Base-by-base conservation (phyloP, 2,797 vertebrate species). In the Melanotaenia maccullochi region DNA sequence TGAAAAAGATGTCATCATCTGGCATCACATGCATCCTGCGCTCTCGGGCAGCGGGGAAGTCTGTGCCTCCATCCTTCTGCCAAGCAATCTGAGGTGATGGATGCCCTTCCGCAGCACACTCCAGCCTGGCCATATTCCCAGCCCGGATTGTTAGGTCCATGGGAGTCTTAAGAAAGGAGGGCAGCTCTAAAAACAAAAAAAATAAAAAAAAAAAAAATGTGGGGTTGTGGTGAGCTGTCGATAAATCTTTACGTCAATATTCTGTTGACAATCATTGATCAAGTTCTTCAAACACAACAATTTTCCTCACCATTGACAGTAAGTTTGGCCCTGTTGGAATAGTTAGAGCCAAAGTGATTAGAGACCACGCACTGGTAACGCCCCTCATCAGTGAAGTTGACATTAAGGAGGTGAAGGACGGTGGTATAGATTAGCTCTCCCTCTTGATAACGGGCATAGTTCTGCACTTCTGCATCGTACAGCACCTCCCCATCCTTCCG, bases 1-100 rank as follows among this genome's bases (percentile, higher is more conserved):
- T 99, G 79, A 99, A 99, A 90, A 99, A 99, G 22, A 99, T 97
- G 1, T 99, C 98, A 9, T 99, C 98, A 64, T 98, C 97, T 0
- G 98, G 98, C 98, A 99, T 99, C 42, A 99, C 98, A 0, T 99
- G 98, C 98, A 99, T 99, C 36, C 98, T 93, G 2, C 98, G 94
- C 91, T 99, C 97, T 22, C 98, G 94, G 0, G 98, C 98, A 0
- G 98, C 98, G 0, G 98, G 98, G 84, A 99, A 99, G 88, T 99
- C 98, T 0, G 96, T 99, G 84, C 98, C 98, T 7, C 97, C 97
- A 0, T 99, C 98, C 71, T 99, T 99, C 83, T 99, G 98, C 98
- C 98, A 99, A 68, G 98, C 97, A 57, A 99, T 99, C 92, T 99
- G 97, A 0, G 98, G 98, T 38, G 95, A 90, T 0, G 98, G 98